Conservation (phyloP, 1,140 invertebrate species). For the Temnothorax curvispinosus region DNA sequence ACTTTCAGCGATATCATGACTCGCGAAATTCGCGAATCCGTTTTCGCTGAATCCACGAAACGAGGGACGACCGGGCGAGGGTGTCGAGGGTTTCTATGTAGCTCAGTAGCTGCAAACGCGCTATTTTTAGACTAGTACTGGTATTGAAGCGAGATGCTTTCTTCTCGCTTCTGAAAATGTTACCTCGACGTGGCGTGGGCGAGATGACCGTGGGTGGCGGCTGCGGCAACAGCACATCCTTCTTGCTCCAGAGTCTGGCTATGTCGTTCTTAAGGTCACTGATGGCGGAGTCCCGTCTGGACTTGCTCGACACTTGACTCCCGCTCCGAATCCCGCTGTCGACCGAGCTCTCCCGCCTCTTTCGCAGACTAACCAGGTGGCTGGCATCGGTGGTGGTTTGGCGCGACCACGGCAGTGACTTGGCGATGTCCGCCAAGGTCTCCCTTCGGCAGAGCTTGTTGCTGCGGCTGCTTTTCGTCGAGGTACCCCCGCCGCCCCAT, state of each 20-base stretch:
- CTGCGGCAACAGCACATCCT: conserved; percentile 78
- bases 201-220: conserved; percentile 84
- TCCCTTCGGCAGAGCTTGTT: conserved; percentile 92
- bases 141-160: not conserved
- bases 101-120: not conserved
- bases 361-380: conserved; percentile 85
- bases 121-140: conserved; percentile 19
- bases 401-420: conserved; percentile 89
- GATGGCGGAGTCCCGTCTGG: conserved; percentile 89
- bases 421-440: conserved; percentile 92
- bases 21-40: not conserved
- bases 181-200: conserved; percentile 82
- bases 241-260: conserved; percentile 88
- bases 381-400: conserved; percentile 87
- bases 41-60: not conserved
- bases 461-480: conserved; percentile 87
- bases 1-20: not conserved
- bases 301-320: conserved; percentile 89
- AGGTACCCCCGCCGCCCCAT: conserved; percentile 91
- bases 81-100: too few species aligned
- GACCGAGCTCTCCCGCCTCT: conserved; percentile 92
- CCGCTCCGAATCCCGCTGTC: conserved; percentile 93
- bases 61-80: too few species aligned
- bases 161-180: not conserved
- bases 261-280: conserved; percentile 91